phyloP scores from a whole-genome alignment of 2,113 vertebrate species.

The Psophia crepitans region DNA sequence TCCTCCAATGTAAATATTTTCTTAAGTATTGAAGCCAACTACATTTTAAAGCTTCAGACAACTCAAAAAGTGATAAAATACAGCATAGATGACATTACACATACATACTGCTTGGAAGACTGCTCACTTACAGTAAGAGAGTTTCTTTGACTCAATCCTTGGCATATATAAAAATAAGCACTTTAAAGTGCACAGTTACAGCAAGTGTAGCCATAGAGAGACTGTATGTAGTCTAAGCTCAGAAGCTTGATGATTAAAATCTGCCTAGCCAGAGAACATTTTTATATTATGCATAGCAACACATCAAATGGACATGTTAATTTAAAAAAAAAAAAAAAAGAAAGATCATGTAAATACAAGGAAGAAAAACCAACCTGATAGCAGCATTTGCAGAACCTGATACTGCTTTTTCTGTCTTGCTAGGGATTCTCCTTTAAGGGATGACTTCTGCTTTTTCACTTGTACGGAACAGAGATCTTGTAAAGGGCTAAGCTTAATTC shows the following conservation, averaged over 20 bases:
- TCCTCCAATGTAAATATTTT: not conserved
- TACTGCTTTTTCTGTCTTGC: not conserved
- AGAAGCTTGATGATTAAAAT: not conserved
- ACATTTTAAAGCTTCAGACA: not conserved
- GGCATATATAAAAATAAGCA: not conserved
- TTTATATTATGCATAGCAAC: not conserved
- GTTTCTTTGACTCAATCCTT: not conserved
- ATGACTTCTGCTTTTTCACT: not conserved
- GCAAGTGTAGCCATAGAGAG: not conserved
- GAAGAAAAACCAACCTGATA: not conserved
- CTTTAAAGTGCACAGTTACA: not conserved
- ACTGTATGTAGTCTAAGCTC: not conserved
- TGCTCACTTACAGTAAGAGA: slow-evolving; percentile 11
- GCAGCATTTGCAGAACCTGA: not conserved
- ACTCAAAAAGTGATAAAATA: not conserved
- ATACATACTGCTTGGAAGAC: not conserved
- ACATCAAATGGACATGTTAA: not conserved
- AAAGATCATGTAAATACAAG: not conserved
- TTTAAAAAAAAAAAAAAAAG: not conserved
- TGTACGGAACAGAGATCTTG: not conserved
- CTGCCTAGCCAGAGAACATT: not conserved
- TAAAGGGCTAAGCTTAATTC: not conserved
- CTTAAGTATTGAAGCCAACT: not conserved
- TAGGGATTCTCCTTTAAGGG: not conserved
- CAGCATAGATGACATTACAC: not conserved